Evolutionary conservation across 2,888 invertebrate genomes (phyloP), one percentile per base, ranked within the genome.

Genomic region (Dastarcus helophoroides): DNA sequence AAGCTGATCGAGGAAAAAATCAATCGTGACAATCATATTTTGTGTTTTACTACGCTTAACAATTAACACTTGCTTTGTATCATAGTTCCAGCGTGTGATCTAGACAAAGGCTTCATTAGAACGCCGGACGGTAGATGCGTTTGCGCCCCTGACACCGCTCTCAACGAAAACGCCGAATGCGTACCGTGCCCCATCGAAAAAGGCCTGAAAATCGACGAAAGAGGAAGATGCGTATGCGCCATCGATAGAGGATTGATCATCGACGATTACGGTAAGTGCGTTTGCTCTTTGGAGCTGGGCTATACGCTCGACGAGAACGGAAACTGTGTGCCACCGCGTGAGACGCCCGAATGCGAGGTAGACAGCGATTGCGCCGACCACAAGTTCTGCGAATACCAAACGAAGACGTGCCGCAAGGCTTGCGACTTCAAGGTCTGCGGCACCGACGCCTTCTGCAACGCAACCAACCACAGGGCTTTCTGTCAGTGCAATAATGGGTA

Each of bases 201-300:
- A 40, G 89, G 88, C 2, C 76, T 76, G 51, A 73, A 77, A 36
- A 66, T 86, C 13, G 82, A 84, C 46, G 73, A 76, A 31, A 71
- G 76, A 22, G 86, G 85, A 1, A 78, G 79, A 24, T 90, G 89
- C 51, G 76, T 82, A 1, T 90, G 89, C 51, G 85, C 82, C 31
- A 60, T 80, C 4, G 79, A 79, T 40, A 75, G 78, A 34, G 88
- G 88, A 14, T 73, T 79, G 59, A 75, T 79, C 9, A 73, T 80
- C 14, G 83, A 83, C 38, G 81, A 82, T 35, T 71, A 79, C 22
- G 79, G 77, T 15, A 72, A 73, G 46, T 90, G 90, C 53, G 73
- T 79, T 2, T 81, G 81, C 40, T 79, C 81, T 2, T 69, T 71
- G 2, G 71, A 76, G 42, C 69, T 73, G 44, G 79, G 79, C 25